A percentile compares a stretch with the other conserved stretches of the same genome.
Evolutionary conservation across 2,113 vertebrate species (phyloP).

Genomic region (Xenopus tropicalis): DNA sequence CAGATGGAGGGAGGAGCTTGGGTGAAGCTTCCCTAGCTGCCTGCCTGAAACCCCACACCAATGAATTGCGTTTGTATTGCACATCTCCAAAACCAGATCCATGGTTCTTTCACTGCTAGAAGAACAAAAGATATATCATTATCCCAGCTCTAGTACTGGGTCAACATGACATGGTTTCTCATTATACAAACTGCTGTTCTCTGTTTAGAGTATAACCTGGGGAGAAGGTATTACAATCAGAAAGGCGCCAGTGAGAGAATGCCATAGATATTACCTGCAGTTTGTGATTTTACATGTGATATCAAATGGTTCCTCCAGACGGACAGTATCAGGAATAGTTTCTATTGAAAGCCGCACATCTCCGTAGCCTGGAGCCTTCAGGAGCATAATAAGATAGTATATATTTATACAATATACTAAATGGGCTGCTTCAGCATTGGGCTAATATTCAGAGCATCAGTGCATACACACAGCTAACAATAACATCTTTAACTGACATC

Average conservation of each 20-base stretch:
- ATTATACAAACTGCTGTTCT: neutral
- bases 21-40: conserved; percentile 88
- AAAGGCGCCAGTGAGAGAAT: too few species aligned
- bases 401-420: neutral
- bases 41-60: conserved; percentile 95
- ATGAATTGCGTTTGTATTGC: conserved; percentile 88
- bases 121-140: conserved; percentile 38
- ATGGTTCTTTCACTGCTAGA: conserved; percentile 91
- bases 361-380: conserved; percentile 92
- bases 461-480: too few species aligned
- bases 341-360: conserved; percentile 94
- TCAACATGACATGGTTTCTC: neutral
- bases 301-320: conserved; percentile 93
- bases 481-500: too few species aligned
- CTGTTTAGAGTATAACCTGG: neutral
- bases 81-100: conserved; percentile 96
- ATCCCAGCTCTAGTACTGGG: neutral
- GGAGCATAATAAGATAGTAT: conserved; percentile 10
- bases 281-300: conserved; percentile 98
- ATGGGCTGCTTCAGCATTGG: too few species aligned
- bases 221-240: too few species aligned
- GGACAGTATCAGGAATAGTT: conserved; percentile 91
- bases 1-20: conserved; percentile 84
- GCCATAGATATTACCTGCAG: conserved; percentile 80
- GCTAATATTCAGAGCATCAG: too few species aligned